These are phyloP conservation scores for Corvus moneduloides DNA, from an alignment of 2,113 vertebrate genomes.

Conservation along the genomic window DNA sequence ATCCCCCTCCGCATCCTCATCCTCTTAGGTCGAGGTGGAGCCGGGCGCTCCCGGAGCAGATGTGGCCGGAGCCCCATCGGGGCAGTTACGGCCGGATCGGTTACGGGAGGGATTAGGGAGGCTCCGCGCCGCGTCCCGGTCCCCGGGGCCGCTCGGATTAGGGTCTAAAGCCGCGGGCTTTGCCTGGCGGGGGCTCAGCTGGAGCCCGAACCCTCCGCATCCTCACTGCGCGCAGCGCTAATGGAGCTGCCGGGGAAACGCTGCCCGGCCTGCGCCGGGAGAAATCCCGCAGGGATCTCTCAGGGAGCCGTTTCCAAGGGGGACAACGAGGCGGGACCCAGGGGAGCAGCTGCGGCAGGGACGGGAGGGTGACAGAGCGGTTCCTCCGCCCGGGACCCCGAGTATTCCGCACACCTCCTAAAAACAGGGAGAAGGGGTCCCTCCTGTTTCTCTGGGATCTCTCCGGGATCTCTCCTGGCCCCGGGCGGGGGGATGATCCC, in stretches of 20 bases:
- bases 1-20: constrained; percentile 45
- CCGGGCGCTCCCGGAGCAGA: constrained; percentile 34
- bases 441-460: background rate
- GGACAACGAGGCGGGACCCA: background rate
- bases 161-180: constrained; percentile 44
- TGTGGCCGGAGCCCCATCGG: constrained; percentile 65
- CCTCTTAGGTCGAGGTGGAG: constrained; percentile 35
- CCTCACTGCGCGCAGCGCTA: background rate
- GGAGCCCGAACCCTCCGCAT: constrained; percentile 42
- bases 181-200: constrained; percentile 47
- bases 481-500: background rate
- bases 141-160: constrained; percentile 65
- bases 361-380: background rate
- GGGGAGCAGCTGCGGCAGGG: background rate
- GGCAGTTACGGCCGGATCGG: constrained; percentile 63
- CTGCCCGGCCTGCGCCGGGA: background rate
- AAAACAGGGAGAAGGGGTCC: background rate
- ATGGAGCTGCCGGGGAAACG: background rate
- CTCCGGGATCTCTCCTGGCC: background rate
- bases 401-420: background rate
- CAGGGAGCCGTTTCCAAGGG: background rate
- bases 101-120: constrained; percentile 71
- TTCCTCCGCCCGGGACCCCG: too few species aligned
- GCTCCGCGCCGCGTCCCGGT: background rate
- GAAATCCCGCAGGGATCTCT: background rate